Evolutionary conservation across 2,888 invertebrate genomes (phyloP).

Genomic region (Acanthosepion pharaonis): DNA sequence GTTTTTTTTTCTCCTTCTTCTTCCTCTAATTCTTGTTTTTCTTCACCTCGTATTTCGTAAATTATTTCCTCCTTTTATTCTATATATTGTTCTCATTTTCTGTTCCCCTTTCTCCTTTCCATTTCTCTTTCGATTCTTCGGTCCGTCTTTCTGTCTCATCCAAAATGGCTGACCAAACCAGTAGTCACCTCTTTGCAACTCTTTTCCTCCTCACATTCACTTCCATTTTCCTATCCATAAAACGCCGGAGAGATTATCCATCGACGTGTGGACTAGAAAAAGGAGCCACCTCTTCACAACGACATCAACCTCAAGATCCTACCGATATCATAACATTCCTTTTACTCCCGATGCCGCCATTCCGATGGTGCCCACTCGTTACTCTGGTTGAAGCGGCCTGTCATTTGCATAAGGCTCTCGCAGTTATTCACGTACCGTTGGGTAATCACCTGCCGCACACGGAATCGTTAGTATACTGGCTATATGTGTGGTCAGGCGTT

Average conservation of each 20-base stretch:
- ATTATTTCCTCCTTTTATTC: no score
- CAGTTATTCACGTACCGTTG: conserved; percentile 1
- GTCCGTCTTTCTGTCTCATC: background rate
- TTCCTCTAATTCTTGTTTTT: no score
- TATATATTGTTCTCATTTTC: no score
- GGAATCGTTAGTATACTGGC: background rate
- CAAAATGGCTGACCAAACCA: background rate
- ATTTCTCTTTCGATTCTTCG: background rate
- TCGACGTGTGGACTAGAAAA: background rate
- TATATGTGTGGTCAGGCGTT: conserved; percentile 7
- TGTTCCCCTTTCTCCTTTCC: background rate
- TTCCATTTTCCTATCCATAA: background rate
- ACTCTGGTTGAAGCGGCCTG: background rate
- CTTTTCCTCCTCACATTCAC: background rate
- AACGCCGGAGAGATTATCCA: background rate
- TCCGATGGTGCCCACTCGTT: background rate
- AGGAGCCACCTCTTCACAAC: background rate
- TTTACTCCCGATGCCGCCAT: background rate
- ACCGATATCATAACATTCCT: background rate
- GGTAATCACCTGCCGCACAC: background rate
- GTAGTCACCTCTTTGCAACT: background rate
- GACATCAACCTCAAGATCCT: background rate
- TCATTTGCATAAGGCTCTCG: background rate
- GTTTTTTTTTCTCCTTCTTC: no score
- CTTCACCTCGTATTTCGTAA: no score